Evolutionary conservation across 1,140 invertebrate species (phyloP), one percentile per base, ranked within the genome.

Genomic region (Drosophila takahashii): DNA sequence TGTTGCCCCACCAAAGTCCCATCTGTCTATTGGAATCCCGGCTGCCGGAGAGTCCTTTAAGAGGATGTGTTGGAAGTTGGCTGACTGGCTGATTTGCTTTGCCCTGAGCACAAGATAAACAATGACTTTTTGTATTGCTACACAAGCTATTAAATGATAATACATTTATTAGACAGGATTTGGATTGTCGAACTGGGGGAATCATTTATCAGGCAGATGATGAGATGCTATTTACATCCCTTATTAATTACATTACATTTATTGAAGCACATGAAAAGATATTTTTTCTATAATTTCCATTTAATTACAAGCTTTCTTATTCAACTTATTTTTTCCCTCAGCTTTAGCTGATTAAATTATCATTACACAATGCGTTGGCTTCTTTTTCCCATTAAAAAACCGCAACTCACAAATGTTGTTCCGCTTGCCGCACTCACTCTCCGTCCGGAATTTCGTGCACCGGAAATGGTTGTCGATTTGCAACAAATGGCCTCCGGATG

Each of bases 391-490:
- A 64, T 79, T 83, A 56, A 59, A 62, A 71, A 77, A 80, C 67
- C 78, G 64, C 78, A 77, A 15, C 69, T 77, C 58, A 67, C 74
- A 71, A 86, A 81, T 86, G 83, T 50, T 87, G 57, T 69, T 53
- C 50, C 37, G 52, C 18, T n/a, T 42, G 22, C 32, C 62, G 13
- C 32, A 37, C 65, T 39, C 36, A 10, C 26, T 32, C 56, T 10
- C 18, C 47, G 10, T n/a, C 9, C 15, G 15, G 39, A 50, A 50
- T 41, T 58, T 69, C 34, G 36, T 76, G 70, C 83, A 87, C 83
- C 83, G 83, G 83, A 87, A 87, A 86, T 79, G 71, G 59, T 61
- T 89, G 84, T 89, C 83, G 79, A 87, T 87, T 87, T 89, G 79
- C 71, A 89, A 83, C 84, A 87, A 87, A 87, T 87, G 83, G 84